Conservation (phyloP, 1,140 invertebrate species). For the Drosophila saltans region DNA sequence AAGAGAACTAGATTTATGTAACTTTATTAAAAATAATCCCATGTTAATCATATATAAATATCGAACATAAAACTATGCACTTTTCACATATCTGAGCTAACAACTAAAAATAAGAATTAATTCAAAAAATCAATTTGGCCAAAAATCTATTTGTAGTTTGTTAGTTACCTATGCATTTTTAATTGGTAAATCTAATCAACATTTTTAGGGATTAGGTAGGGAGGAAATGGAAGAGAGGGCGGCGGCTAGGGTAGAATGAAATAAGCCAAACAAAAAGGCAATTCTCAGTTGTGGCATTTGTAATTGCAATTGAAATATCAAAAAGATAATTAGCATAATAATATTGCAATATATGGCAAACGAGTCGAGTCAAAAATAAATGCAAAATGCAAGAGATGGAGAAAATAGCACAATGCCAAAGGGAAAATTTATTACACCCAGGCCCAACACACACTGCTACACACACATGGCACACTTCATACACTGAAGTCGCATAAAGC, state of each 20-base stretch:
- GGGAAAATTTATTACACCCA: slow-evolving; percentile 67
- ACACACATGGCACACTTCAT: slow-evolving; percentile 15
- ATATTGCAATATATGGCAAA: slow-evolving; percentile 50
- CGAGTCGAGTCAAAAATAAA: slow-evolving; percentile 45
- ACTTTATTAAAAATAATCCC: too few relatives aligned
- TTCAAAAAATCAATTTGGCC: not conserved
- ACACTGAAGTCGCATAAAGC: slow-evolving; percentile 47
- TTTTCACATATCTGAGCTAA: too few relatives aligned
- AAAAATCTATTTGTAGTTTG: not conserved
- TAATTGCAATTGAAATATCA: slow-evolving; percentile 67
- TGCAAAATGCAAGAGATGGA: slow-evolving; percentile 52
- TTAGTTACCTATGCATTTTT: not conserved
- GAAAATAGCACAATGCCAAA: slow-evolving; percentile 43
- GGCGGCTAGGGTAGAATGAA: not conserved
- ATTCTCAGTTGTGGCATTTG: slow-evolving; percentile 32
- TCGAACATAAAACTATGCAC: too few relatives aligned
- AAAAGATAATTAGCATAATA: slow-evolving; percentile 74
- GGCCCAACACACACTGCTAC: slow-evolving; percentile 18
- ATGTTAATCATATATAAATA: too few relatives aligned
- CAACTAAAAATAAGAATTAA: not conserved
- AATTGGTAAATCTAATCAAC: not conserved
- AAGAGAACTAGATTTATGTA: too few relatives aligned
- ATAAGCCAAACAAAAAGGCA: not conserved
- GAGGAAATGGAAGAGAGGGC: too few relatives aligned
- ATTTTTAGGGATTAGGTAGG: not conserved